Evolutionary conservation across 2,113 vertebrate genomes (phyloP).

Genomic region (Cinclus mexicanus): DNA sequence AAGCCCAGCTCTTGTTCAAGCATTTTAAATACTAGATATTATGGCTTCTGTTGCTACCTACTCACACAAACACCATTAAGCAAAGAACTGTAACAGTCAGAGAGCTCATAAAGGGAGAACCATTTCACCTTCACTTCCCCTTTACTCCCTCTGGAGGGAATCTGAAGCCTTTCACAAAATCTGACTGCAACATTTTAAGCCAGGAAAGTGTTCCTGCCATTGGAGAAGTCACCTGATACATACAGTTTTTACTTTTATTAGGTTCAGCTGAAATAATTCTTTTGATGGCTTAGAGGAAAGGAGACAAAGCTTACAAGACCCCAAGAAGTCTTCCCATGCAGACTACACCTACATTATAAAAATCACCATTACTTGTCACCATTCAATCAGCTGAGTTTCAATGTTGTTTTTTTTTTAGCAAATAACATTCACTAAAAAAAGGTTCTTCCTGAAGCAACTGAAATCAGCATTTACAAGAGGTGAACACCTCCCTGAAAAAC

Average conservation of each 20-base stretch:
- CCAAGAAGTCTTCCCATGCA: neutral
- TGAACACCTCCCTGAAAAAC: neutral
- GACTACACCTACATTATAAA: neutral
- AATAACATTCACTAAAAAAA: neutral
- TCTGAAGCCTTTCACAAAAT: neutral
- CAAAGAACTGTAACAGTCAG: neutral
- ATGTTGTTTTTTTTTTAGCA: neutral
- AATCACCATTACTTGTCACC: neutral
- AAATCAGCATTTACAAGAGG: neutral
- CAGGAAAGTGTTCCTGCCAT: neutral
- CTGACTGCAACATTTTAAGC: neutral
- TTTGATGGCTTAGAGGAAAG: neutral
- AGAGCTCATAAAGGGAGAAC: neutral
- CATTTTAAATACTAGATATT: neutral
- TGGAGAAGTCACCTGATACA: neutral
- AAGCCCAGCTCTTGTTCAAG: neutral
- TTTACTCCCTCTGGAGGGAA: slow-evolving; percentile 16
- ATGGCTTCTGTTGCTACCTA: neutral
- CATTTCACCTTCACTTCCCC: slow-evolving; percentile 2
- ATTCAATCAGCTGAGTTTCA: neutral
- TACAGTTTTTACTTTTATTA: neutral
- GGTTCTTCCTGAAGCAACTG: neutral
- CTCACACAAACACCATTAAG: neutral
- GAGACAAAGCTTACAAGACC: neutral
- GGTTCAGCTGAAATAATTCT: neutral